Evolutionary conservation across 2,797 vertebrate species (phyloP).

Genomic region (Hippopotamyrus pictus): DNA sequence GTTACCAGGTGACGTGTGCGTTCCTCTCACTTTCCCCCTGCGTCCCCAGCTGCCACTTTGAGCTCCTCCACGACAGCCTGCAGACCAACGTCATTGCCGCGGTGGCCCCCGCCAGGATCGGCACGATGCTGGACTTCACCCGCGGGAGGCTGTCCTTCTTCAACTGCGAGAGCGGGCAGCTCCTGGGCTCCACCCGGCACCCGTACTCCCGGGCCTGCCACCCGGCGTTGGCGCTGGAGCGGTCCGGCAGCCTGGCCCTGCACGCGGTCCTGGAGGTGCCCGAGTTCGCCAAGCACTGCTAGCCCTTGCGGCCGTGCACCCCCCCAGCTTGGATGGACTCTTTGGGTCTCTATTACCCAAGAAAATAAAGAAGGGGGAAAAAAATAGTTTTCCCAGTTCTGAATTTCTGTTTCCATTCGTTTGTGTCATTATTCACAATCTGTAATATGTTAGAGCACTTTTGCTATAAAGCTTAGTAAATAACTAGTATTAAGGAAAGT

Average conservation of each 20-base stretch:
- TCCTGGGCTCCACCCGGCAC: slow-evolving; percentile 71
- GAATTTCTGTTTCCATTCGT: neutral
- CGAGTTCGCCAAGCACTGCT: slow-evolving; percentile 73
- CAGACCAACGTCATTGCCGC: slow-evolving; percentile 70
- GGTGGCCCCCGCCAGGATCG: slow-evolving; percentile 66
- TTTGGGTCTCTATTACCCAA: neutral
- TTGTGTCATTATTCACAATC: neutral
- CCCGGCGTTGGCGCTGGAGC: slow-evolving; percentile 79
- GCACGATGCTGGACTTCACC: slow-evolving; percentile 77
- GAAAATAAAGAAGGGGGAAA: neutral
- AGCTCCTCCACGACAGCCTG: slow-evolving; percentile 71
- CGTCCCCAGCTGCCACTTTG: slow-evolving; percentile 68
- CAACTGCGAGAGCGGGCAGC: slow-evolving; percentile 74
- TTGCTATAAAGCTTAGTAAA: neutral
- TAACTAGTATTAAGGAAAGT: neutral
- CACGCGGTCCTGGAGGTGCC: slow-evolving; percentile 73
- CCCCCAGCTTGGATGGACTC: neutral
- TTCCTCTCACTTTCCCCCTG: neutral
- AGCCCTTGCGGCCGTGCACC: slow-evolving; percentile 37
- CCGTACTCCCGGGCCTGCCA: slow-evolving; percentile 66
- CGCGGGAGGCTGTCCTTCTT: slow-evolving; percentile 75
- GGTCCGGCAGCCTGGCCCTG: slow-evolving; percentile 74
- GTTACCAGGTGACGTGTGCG: neutral
- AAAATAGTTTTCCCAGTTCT: neutral
- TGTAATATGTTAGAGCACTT: neutral